Percentiles rank a stretch among this genome's conserved stretches.
phyloP scores from a whole-genome alignment of 2,888 invertebrate genomes.

The Eupithecia dodoneata region DNA sequence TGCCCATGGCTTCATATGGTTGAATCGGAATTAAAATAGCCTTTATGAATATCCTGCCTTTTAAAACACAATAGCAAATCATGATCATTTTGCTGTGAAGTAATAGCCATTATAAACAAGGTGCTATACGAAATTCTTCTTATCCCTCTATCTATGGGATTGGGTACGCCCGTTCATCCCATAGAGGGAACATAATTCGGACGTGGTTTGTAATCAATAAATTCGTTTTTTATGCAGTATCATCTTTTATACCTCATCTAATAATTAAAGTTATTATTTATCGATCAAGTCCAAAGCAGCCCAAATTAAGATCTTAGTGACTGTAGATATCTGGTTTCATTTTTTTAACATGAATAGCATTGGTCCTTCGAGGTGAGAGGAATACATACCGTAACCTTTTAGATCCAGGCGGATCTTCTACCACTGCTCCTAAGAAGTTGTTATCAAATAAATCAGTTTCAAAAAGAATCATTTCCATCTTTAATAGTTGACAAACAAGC shows the following conservation, averaged over 20 bases:
- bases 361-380: background rate
- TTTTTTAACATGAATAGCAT: background rate
- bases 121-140: no score
- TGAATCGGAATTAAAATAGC: background rate
- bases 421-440: background rate
- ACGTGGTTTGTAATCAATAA: background rate
- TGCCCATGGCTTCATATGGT: background rate
- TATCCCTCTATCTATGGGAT: no score
- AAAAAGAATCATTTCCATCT: background rate
- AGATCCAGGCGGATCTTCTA: background rate
- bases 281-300: background rate
- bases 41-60: background rate
- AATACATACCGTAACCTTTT: background rate
- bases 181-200: background rate
- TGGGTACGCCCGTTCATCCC: background rate
- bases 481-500: background rate
- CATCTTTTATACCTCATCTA: background rate
- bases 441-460: background rate
- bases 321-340: background rate
- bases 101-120: no score
- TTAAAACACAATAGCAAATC: background rate
- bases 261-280: background rate
- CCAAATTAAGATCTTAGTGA: background rate
- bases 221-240: background rate
- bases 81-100: background rate